These are phyloP conservation scores for Endomychus coccineus DNA, from an alignment of 2,888 invertebrate species.

Conservation along the genomic window DNA sequence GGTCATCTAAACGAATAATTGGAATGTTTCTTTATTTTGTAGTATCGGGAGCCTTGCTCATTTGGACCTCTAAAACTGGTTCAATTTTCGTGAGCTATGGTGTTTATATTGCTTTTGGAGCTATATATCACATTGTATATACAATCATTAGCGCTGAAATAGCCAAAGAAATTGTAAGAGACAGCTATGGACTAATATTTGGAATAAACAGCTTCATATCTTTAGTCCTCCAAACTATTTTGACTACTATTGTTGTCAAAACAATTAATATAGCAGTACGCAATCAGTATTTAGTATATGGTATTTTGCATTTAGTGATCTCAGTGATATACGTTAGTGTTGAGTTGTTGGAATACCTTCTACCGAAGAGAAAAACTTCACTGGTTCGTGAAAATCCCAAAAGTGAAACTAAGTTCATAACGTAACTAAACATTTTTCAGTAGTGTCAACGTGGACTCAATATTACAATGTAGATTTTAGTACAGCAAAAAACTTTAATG, in stretches of 20 bases:
- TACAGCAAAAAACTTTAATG: no score
- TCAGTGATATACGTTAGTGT: no score
- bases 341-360: no score
- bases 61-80: conserved; percentile 40
- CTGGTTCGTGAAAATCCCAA: no score
- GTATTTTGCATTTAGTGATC: no score
- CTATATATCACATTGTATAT: conserved; percentile 72
- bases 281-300: conserved; percentile 65
- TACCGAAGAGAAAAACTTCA: no score
- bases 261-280: conserved; percentile 8
- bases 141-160: conserved; percentile 83
- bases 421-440: no score
- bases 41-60: conserved; percentile 50
- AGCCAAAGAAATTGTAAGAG: conserved; percentile 69
- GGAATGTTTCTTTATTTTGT: conserved; percentile 46
- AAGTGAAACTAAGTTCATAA: no score
- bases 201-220: conserved; percentile 83
- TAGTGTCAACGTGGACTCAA: no score
- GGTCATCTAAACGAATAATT: conserved; percentile 44
- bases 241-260: conserved; percentile 60
- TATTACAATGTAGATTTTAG: no score
- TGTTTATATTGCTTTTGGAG: conserved; percentile 67
- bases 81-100: conserved; percentile 59
- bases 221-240: conserved; percentile 65
- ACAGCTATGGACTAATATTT: conserved; percentile 84